Percentiles rank a stretch among this genome's conserved stretches.
Evolutionary conservation across 92 coral and sea anemone species (phyloP).

Genomic region (Meandrina meandrites): DNA sequence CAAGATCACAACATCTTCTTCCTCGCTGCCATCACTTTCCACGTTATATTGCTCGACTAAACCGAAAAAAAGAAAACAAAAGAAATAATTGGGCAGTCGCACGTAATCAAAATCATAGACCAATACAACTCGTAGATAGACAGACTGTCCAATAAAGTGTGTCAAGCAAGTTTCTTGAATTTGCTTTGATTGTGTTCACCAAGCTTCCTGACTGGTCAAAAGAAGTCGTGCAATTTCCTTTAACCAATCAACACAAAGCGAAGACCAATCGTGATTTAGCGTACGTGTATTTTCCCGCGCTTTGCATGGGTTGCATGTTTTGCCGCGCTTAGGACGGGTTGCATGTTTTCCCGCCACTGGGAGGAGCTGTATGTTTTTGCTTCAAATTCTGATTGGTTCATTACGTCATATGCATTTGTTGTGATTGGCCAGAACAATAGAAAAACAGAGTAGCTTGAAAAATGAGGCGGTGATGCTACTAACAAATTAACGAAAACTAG

Average conservation of each 20-base stretch:
- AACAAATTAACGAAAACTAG: too few species aligned
- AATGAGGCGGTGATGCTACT: too few species aligned
- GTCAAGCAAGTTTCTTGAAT: neutral
- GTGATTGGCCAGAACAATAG: neutral
- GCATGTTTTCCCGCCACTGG: neutral
- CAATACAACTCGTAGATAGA: too few species aligned
- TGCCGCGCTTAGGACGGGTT: neutral
- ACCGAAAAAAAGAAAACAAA: neutral
- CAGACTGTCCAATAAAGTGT: neutral
- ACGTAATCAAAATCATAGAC: neutral
- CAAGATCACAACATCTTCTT: slow-evolving; percentile 71
- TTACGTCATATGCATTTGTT: too few species aligned
- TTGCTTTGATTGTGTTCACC: neutral
- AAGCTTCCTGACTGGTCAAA: neutral
- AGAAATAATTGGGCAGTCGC: neutral
- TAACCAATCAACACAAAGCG: too few species aligned
- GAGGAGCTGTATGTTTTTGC: neutral
- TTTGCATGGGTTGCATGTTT: neutral
- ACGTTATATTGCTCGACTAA: slow-evolving; percentile 22
- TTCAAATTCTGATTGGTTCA: neutral
- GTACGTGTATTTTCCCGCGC: neutral
- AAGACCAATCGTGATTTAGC: neutral
- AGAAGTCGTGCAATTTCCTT: neutral
- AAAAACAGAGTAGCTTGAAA: neutral
- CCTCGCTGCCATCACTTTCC: slow-evolving; percentile 72